Percentiles rank a stretch among this genome's conserved stretches.
These are phyloP conservation scores for Sinocyclocheilus maitianheensis DNA, from an alignment of 2,113 vertebrate species.

Conservation along the genomic window DNA sequence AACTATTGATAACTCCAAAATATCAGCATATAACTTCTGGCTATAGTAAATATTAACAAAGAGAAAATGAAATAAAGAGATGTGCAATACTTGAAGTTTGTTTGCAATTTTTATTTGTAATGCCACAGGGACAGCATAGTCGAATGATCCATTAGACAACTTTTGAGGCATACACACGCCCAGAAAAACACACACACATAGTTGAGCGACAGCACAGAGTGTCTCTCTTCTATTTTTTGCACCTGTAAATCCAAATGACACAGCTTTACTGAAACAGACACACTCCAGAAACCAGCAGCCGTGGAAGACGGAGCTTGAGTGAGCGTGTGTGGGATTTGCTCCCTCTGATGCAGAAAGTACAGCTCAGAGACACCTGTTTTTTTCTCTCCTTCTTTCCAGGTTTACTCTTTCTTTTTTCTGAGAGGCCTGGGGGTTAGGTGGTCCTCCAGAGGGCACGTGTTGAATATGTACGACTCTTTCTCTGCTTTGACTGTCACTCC, in stretches of 20 bases:
- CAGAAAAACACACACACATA: conserved; percentile 15
- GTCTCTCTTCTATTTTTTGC: conserved; percentile 26
- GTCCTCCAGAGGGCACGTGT: conserved; percentile 2
- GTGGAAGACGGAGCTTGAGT: conserved; percentile 31
- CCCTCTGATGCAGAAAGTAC: conserved; percentile 18
- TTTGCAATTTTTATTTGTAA: conserved; percentile 13
- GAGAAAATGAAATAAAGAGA: neutral
- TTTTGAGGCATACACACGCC: conserved; percentile 22
- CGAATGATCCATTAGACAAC: conserved; percentile 7
- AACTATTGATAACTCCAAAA: neutral
- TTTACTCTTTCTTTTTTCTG: conserved; percentile 2
- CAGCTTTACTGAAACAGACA: conserved; percentile 43
- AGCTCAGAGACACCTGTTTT: conserved; percentile 1
- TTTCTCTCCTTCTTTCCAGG: neutral
- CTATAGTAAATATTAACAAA: neutral
- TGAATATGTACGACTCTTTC: conserved; percentile 36
- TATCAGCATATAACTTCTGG: neutral
- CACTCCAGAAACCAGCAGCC: conserved; percentile 28
- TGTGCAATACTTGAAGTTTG: neutral
- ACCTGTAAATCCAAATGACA: conserved; percentile 48
- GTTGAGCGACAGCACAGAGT: conserved; percentile 46
- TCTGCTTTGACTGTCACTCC: conserved; percentile 33
- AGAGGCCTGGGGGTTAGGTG: conserved; percentile 6
- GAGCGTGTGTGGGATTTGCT: conserved; percentile 39
- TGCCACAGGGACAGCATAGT: conserved; percentile 26